Evolutionary conservation across 2,888 invertebrate species (phyloP).

Genomic region (Scelioninae gen. 1): DNA sequence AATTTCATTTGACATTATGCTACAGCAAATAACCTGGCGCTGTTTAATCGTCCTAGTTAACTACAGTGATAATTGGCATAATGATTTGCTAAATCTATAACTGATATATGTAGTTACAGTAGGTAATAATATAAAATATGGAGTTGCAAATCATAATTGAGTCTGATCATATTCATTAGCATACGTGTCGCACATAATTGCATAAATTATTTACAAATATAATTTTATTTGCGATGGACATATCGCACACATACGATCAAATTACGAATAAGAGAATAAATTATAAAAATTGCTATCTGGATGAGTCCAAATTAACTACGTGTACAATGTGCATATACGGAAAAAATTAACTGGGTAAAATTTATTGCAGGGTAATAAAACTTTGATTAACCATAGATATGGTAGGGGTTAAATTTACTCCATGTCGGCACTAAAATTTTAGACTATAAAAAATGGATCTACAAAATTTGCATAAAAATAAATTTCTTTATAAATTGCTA

Average conservation of each 20-base stretch:
- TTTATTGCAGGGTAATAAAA: too few species aligned
- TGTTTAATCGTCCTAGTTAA: slow-evolving; percentile 17
- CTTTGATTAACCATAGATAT: too few species aligned
- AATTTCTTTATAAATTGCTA: too few species aligned
- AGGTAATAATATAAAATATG: background rate
- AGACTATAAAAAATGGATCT: too few species aligned
- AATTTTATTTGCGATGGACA: background rate
- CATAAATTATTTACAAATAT: background rate
- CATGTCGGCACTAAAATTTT: too few species aligned
- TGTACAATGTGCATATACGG: too few species aligned
- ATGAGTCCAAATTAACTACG: background rate
- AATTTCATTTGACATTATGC: background rate
- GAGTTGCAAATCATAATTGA: too few species aligned
- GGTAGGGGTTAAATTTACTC: too few species aligned
- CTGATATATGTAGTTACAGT: background rate
- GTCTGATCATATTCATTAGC: slow-evolving; percentile 1
- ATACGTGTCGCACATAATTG: background rate
- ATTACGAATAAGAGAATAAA: background rate
- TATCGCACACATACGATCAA: background rate
- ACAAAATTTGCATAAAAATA: too few species aligned
- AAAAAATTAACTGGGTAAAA: too few species aligned
- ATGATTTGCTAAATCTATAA: background rate
- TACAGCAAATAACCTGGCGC: slow-evolving; percentile 17
- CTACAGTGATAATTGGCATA: slow-evolving; percentile 17
- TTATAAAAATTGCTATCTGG: background rate